Evolutionary conservation across 2,888 invertebrate genomes (phyloP).

Genomic region (Microplitis manilae): DNA sequence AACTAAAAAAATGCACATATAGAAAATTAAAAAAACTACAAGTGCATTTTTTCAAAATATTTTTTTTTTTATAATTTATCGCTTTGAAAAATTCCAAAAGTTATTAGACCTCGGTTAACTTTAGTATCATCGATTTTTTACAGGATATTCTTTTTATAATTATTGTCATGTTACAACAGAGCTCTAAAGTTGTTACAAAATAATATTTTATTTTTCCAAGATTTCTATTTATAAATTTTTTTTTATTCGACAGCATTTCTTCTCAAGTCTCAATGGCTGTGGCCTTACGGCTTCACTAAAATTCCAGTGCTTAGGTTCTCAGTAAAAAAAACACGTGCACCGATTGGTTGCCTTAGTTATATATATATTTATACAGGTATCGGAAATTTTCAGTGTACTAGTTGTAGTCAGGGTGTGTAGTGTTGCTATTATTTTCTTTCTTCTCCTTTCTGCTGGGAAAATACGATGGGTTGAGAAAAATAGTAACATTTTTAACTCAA

Average conservation of each 20-base stretch:
- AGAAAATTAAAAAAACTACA: too few relatives aligned
- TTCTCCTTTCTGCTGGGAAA: background rate
- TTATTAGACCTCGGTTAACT: too few relatives aligned
- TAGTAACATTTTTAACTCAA: background rate
- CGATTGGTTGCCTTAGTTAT: background rate
- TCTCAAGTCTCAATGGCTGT: conserved; percentile 15
- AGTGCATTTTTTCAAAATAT: too few relatives aligned
- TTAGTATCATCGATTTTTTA: too few relatives aligned
- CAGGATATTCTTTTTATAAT: too few relatives aligned
- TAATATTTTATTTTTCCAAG: too few relatives aligned
- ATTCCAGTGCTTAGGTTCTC: conserved; percentile 6
- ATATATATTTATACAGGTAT: background rate
- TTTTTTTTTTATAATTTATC: too few relatives aligned
- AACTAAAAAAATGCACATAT: too few relatives aligned
- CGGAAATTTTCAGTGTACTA: conserved; percentile 6
- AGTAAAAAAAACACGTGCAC: background rate
- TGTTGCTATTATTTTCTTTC: background rate
- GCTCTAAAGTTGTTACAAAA: too few relatives aligned
- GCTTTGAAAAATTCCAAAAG: too few relatives aligned
- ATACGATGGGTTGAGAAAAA: background rate
- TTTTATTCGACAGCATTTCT: conserved; percentile 5
- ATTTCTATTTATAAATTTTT: background rate
- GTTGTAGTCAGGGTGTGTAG: background rate
- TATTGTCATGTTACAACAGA: too few relatives aligned
- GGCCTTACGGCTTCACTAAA: background rate